Evolutionary conservation across 2,113 vertebrate genomes (phyloP).

Genomic region (Hiodon tergisus): DNA sequence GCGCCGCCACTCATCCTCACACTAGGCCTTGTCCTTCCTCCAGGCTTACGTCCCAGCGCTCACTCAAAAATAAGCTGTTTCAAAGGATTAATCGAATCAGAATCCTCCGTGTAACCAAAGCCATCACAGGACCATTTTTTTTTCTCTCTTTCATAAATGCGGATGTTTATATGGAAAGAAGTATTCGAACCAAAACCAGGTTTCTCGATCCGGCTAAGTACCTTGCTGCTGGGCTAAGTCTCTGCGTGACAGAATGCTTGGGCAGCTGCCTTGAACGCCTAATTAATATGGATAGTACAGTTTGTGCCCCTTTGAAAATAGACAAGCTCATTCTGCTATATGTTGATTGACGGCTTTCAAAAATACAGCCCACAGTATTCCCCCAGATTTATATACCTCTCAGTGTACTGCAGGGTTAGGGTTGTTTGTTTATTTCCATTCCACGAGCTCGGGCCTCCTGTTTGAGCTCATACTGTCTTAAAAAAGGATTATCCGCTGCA

Average conservation of each 20-base stretch:
- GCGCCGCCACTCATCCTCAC: constrained; percentile 54
- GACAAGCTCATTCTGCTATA: constrained; percentile 55
- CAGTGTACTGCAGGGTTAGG: constrained; percentile 38
- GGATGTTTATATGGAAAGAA: constrained; percentile 56
- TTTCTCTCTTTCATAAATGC: constrained; percentile 45
- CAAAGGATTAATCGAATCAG: constrained; percentile 55
- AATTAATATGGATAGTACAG: constrained; percentile 68
- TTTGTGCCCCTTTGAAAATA: constrained; percentile 58
- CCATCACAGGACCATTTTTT: constrained; percentile 49
- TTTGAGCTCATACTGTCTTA: constrained; percentile 62
- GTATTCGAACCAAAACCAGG: constrained; percentile 65
- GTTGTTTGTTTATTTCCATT: constrained; percentile 59
- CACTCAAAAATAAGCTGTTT: constrained; percentile 61
- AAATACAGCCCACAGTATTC: constrained; percentile 44
- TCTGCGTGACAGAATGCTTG: constrained; percentile 64
- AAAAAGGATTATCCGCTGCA: constrained; percentile 70
- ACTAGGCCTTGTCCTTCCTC: constrained; percentile 65
- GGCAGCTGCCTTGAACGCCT: constrained; percentile 55
- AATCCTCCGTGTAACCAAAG: constrained; percentile 49
- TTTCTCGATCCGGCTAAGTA: constrained; percentile 61
- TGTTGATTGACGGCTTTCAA: constrained; percentile 44
- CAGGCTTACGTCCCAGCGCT: constrained; percentile 59
- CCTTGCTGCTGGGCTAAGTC: constrained; percentile 59
- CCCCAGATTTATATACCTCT: constrained; percentile 49
- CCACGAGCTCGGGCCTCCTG: constrained; percentile 57